Base-by-base conservation (phyloP, 2,888 invertebrate species). In the Drosophila testacea region DNA sequence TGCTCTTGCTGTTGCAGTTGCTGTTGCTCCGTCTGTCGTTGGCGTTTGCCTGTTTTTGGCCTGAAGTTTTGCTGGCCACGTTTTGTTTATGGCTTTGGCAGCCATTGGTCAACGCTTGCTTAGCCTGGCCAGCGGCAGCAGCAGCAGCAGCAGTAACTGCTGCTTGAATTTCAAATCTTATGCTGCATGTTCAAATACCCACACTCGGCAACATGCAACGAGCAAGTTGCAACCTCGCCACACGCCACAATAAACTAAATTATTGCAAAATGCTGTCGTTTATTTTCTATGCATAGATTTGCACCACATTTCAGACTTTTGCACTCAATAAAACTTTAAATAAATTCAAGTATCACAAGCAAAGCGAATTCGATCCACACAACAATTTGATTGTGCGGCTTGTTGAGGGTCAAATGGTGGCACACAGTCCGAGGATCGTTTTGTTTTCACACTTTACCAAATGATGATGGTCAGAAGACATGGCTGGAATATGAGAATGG, bases 71-170 rank as follows among this genome's bases (percentile, higher is more conserved):
- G 59, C 65, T 62, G 62, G 51, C 69, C 80, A 61, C 78, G 81
- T 72, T 90, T 86, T 88, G 88, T 88, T 89, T 90, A 90, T 85
- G 83, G 78, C 74, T 69, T 52, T 88, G 86, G 71, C 86, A 73
- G 70, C 86, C 88, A 89, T 85, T 85, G 85, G 85, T 77, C 85
- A 85, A 63, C 81, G 67, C 63, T 73, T 79, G 65, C 57, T 64
- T 62, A 9, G 47, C 28, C 30, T 28, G 34, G 28, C 48, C 48
- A 13, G 47, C 64, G 11, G 50, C 48, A 32, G 2, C 32, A 32
- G 7, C 32, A 6, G 32, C 9, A 6, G 7, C 32, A 10, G 46
- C 62, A 6, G 60, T 13, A 48, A 48, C 48, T 47, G 69, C 86
- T 81, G 89, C 85, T 80, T 88, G 86, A 90, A 88, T 86, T 86